These are phyloP conservation scores for Orthonyx spaldingii DNA, from an alignment of 2,113 vertebrate species.

Conservation along the genomic window DNA sequence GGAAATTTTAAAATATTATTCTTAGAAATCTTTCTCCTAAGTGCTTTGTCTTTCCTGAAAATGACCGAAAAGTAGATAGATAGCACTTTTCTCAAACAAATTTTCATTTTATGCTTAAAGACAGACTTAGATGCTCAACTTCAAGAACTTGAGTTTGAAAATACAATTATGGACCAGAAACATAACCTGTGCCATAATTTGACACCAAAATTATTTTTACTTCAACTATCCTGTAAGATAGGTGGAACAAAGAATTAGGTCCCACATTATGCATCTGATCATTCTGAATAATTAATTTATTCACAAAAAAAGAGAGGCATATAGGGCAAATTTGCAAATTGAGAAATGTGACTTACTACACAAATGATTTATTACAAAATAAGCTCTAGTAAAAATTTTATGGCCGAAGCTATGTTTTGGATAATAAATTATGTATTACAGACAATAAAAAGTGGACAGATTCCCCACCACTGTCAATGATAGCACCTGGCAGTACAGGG, in stretches of 20 bases:
- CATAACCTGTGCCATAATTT: neutral
- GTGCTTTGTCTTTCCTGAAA: neutral
- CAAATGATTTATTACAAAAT: neutral
- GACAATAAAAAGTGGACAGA: neutral
- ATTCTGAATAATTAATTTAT: neutral
- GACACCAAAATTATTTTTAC: neutral
- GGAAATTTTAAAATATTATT: conserved; percentile 22
- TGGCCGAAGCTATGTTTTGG: neutral
- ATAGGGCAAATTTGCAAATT: neutral
- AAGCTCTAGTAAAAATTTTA: neutral
- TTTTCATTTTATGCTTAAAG: neutral
- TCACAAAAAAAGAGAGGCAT: neutral
- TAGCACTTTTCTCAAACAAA: neutral
- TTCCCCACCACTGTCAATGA: neutral
- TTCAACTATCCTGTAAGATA: neutral
- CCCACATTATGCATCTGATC: neutral
- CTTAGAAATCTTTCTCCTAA: conserved; percentile 11
- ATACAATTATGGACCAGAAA: neutral
- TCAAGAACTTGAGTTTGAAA: neutral
- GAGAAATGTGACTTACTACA: neutral
- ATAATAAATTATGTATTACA: neutral
- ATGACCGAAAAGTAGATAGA: neutral
- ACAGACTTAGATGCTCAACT: neutral
- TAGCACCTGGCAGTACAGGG: neutral
- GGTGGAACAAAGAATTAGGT: neutral